These are phyloP conservation scores for Urocolius indicus DNA, from an alignment of 2,113 vertebrate species.

Conservation along the genomic window DNA sequence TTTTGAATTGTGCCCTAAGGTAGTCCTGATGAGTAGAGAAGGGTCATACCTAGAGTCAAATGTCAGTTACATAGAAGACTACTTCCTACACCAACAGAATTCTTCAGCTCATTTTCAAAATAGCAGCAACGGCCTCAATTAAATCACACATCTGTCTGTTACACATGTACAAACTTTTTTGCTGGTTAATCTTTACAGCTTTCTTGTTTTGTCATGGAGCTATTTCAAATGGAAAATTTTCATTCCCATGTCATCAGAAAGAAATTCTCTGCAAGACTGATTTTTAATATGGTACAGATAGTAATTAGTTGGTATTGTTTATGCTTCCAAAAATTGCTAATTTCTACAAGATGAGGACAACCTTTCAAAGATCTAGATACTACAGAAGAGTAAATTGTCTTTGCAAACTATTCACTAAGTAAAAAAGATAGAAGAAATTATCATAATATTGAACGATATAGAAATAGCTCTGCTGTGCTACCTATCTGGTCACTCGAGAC, in stretches of 20 bases:
- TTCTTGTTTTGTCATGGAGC: neutral
- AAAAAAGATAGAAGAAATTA: neutral
- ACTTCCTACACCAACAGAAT: neutral
- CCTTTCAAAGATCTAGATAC: neutral
- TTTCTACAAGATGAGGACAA: neutral
- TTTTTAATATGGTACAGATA: neutral
- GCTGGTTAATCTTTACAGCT: neutral
- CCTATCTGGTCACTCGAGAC: neutral
- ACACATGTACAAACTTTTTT: neutral
- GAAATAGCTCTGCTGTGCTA: neutral
- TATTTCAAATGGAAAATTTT: neutral
- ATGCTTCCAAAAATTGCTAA: neutral
- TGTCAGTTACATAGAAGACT: neutral
- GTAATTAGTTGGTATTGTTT: neutral
- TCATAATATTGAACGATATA: neutral
- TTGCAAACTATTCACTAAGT: neutral
- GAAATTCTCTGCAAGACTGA: neutral
- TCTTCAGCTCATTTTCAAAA: neutral
- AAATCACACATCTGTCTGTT: neutral
- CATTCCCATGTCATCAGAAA: neutral
- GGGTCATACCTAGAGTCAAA: neutral
- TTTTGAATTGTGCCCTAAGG: neutral
- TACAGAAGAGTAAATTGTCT: neutral
- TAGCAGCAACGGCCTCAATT: neutral
- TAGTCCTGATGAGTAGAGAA: neutral